Conservation (phyloP, 1,140 invertebrate genomes). For the Drosophila tsacasi region DNA sequence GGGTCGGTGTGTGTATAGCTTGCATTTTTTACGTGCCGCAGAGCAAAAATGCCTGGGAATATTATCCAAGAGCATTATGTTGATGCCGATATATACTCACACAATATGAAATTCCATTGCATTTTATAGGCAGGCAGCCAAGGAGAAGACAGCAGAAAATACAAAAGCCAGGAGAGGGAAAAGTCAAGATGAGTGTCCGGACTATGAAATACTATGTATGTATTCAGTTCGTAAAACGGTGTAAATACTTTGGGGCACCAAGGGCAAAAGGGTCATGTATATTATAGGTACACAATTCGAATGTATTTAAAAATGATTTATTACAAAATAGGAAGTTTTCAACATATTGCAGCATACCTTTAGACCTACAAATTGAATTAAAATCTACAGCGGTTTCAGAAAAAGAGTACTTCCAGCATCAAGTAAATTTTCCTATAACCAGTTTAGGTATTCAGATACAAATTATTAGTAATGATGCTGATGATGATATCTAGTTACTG, state of each 20-base stretch:
- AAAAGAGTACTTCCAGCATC: neutral
- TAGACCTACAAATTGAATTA: too few species aligned
- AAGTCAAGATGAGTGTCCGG: too few species aligned
- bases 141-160: constrained; percentile 25
- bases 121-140: constrained; percentile 70
- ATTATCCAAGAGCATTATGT: constrained; percentile 74
- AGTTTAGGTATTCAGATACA: too few species aligned
- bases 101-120: constrained; percentile 80
- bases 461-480: neutral
- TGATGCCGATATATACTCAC: constrained; percentile 60
- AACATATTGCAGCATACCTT: too few species aligned
- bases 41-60: constrained; percentile 71
- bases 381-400: neutral
- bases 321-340: too few species aligned
- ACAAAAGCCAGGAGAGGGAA: constrained; percentile 20
- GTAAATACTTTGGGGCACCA: neutral
- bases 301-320: too few species aligned
- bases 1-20: constrained; percentile 35
- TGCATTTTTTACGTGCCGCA: constrained; percentile 81
- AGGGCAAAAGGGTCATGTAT: too few species aligned
- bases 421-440: too few species aligned
- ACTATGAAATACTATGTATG: neutral
- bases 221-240: neutral
- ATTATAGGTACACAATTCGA: too few species aligned
- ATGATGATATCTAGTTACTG: neutral